Percentiles rank a stretch among this genome's conserved stretches.
Evolutionary conservation across 2,888 invertebrate genomes (phyloP).

Genomic region (Chrysotoxum bicinctum): DNA sequence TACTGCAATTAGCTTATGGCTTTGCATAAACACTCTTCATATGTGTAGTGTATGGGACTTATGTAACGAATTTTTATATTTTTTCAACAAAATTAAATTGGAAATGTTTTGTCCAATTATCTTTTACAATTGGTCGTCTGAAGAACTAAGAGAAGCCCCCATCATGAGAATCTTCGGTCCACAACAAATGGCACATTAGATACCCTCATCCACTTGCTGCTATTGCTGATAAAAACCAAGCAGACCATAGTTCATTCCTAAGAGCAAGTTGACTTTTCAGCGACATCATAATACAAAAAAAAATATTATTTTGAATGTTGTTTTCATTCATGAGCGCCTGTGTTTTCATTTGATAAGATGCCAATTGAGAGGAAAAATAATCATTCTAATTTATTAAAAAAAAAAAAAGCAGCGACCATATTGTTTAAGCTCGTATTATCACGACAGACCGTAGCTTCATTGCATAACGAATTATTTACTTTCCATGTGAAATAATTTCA

Average conservation of each 20-base stretch:
- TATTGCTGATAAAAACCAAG: background rate
- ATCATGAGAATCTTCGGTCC: constrained; percentile 10
- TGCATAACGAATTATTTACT: background rate
- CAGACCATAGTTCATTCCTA: background rate
- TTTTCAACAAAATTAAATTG: constrained; percentile 43
- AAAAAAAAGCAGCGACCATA: background rate
- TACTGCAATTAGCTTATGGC: constrained; percentile 24
- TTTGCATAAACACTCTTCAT: constrained; percentile 12
- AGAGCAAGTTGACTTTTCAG: background rate
- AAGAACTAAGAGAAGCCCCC: constrained; percentile 26
- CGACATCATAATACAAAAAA: background rate
- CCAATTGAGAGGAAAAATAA: background rate
- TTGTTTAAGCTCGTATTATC: background rate
- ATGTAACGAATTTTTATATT: constrained; percentile 41
- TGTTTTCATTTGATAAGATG: constrained; percentile 38
- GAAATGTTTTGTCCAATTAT: constrained; percentile 38
- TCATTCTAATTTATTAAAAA: background rate
- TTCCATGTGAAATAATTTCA: background rate
- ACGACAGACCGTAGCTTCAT: background rate
- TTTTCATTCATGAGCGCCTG: constrained; percentile 34
- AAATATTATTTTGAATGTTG: background rate
- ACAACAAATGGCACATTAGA: constrained; percentile 52
- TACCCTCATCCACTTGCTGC: constrained; percentile 44
- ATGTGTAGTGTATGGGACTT: background rate
- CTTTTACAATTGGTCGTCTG: constrained; percentile 14